phyloP scores from a whole-genome alignment of 2,113 vertebrate genomes.

The Passer domesticus region DNA sequence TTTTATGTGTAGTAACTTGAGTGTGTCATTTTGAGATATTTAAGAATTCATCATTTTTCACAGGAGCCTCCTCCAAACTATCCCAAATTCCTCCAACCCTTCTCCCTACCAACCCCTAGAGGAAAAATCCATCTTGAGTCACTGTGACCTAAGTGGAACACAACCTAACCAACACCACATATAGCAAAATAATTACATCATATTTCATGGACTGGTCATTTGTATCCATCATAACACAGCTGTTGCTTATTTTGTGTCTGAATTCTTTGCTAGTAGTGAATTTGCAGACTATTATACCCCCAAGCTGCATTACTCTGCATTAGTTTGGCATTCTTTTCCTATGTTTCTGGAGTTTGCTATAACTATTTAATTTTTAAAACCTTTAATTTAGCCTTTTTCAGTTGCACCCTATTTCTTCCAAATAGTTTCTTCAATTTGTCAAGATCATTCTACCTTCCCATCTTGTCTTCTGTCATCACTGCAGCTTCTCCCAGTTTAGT shows the following conservation, averaged over 20 bases:
- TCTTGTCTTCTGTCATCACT: constrained; percentile 22
- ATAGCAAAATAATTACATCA: not conserved
- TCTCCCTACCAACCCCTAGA: not conserved
- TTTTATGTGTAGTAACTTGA: not conserved
- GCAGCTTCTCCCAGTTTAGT: constrained; percentile 12
- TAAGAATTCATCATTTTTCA: not conserved
- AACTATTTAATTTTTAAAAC: not conserved
- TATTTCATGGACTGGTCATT: not conserved
- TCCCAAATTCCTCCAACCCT: not conserved
- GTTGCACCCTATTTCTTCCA: not conserved
- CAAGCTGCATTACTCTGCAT: not conserved
- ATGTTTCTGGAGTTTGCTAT: not conserved
- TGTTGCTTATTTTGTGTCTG: not conserved
- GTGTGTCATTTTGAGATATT: not conserved
- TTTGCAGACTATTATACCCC: not conserved
- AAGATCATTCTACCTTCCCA: not conserved
- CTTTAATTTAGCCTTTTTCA: not conserved
- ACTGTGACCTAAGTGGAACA: not conserved
- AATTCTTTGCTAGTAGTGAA: not conserved
- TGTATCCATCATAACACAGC: constrained; percentile 2
- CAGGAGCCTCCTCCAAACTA: not conserved
- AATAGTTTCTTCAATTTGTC: not conserved
- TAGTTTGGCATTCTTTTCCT: not conserved
- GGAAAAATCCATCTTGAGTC: not conserved
- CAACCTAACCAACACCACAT: not conserved